Evolutionary conservation across 2,888 invertebrate genomes (phyloP), one percentile per base, ranked within the genome.

Genomic region (Melanostoma mellinum): DNA sequence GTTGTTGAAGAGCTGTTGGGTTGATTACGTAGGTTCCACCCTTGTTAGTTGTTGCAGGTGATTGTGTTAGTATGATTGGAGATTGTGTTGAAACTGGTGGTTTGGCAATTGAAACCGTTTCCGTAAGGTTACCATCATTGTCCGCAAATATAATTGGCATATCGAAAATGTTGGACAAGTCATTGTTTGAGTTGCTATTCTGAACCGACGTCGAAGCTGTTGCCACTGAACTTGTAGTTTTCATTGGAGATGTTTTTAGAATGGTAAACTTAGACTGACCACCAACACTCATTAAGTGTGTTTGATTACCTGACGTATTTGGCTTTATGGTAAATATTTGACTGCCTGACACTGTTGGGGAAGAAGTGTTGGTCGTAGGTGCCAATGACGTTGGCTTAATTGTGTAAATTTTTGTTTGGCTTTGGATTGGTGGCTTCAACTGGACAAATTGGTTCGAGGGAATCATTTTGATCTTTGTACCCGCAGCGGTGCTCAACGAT

Each of bases 131-230:
- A 2, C 91, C 91, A 42, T 91, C 91, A 85, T 93, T 94, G 86
- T 94, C 94, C 1, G 94, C 94, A 88, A 94, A 94, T 75, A 94
- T 93, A 86, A 94, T 94, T 0, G 94, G 94, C 88, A 94, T 92
- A 87, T 94, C 94, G 87, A 94, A 92, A 55, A 94, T 94, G 87
- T 93, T 94, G 0, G 93, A 92, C 35, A 93, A 86, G 88, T 93
- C 93, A 58, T 92, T 87, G 82, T 88, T 88, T 84, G 81, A 71
- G 2, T 78, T 46, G 85, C 87, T 89, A 80, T 65, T 78, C 20
- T 20, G 20, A 20, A 20, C 20, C 1, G 61, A 9, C 6, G 52
- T 40, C 20, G 77, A 40, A 1, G 44, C 78, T 46, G 89, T 86
- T 73, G 55, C 36, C 30, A 84, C 61, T 9, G 86, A 48, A 58